Conservation (phyloP, 1,140 invertebrate genomes). For the Tetraneura akinire region DNA sequence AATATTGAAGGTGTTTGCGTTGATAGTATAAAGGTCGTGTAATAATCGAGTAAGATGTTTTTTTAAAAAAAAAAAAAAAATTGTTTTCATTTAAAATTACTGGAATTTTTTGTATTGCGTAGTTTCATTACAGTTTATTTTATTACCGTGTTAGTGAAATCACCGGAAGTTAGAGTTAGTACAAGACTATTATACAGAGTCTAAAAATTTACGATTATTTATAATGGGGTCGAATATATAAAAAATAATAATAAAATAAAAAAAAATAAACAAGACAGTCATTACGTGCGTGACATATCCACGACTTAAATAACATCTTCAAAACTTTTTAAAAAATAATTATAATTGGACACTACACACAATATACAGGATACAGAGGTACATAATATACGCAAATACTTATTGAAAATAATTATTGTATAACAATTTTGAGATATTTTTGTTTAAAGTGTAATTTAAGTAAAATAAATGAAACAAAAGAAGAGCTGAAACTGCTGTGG, state of each 20-base stretch:
- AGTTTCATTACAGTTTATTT: slow-evolving; percentile 26
- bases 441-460: too few species aligned
- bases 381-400: too few species aligned
- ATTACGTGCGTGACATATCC: neutral
- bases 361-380: too few species aligned
- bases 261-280: neutral
- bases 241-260: neutral
- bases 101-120: slow-evolving; percentile 21
- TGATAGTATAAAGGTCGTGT: slow-evolving; percentile 2
- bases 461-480: too few species aligned
- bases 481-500: too few species aligned
- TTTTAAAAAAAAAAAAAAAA: neutral
- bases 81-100: slow-evolving; percentile 24
- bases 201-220: slow-evolving; percentile 14
- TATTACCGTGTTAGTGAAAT: slow-evolving; percentile 17
- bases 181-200: neutral
- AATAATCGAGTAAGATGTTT: slow-evolving; percentile 23
- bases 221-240: slow-evolving; percentile 1
- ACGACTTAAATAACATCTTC: neutral
- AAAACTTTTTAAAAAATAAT: neutral
- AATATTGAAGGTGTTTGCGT: slow-evolving; percentile 6
- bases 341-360: neutral
- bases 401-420: too few species aligned
- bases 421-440: too few species aligned
- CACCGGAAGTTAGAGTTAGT: neutral